Conservation (phyloP, 2,888 invertebrate genomes). For the Apodemia duryi region DNA sequence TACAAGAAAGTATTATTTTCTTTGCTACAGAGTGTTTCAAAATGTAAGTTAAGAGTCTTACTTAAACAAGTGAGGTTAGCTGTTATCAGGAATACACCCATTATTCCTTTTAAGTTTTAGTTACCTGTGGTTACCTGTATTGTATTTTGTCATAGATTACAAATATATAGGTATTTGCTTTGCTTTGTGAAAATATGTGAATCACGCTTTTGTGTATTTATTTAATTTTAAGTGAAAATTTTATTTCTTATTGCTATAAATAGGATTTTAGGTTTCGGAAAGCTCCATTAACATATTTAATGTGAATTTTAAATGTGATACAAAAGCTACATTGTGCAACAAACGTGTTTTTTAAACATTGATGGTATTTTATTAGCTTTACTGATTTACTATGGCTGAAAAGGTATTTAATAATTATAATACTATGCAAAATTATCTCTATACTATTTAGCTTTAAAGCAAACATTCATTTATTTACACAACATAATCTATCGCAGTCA, state of each 20-base stretch:
- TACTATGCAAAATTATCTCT: not conserved
- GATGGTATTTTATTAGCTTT: not conserved
- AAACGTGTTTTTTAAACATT: not conserved
- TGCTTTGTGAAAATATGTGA: slow-evolving; percentile 16
- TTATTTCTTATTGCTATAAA: slow-evolving; percentile 13
- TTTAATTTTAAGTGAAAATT: slow-evolving; percentile 15
- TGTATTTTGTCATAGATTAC: not conserved
- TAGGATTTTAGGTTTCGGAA: not conserved
- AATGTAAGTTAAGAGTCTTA: too few species aligned
- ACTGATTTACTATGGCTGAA: not conserved
- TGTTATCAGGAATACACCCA: too few species aligned
- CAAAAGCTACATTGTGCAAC: not conserved
- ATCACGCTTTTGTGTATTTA: slow-evolving; percentile 13
- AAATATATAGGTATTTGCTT: slow-evolving; percentile 23
- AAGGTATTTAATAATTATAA: slow-evolving; percentile 5
- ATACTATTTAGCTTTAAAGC: not conserved
- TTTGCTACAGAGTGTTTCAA: too few species aligned
- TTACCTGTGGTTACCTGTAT: too few species aligned
- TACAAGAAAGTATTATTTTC: too few species aligned
- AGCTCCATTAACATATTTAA: not conserved
- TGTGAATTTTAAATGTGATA: not conserved
- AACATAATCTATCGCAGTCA: not conserved
- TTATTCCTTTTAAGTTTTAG: too few species aligned
- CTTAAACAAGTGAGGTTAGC: too few species aligned
- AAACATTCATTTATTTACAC: not conserved